Percentiles rank a stretch among this genome's conserved stretches.
Evolutionary conservation across 2,888 invertebrate genomes (phyloP).

Genomic region (Toxonevra muliebris): DNA sequence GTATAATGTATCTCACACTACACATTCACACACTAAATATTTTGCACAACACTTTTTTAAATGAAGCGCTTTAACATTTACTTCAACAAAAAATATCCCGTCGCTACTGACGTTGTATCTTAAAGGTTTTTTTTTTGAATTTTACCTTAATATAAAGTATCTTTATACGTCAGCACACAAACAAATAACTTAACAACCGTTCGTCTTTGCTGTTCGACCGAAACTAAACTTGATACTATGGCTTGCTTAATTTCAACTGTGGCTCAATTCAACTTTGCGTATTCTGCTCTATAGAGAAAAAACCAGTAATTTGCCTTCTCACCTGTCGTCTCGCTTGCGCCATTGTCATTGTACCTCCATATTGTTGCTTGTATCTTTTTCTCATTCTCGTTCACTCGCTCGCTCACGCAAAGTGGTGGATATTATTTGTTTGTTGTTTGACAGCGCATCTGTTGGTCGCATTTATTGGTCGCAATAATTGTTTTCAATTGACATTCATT

Average conservation of each 20-base stretch:
- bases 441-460: conserved; percentile 46
- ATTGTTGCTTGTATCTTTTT: conserved; percentile 28
- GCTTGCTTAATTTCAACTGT: neutral
- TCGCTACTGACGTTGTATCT: neutral
- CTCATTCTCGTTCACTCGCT: conserved; percentile 40
- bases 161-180: conserved; percentile 1
- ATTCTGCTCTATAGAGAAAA: too few relatives aligned
- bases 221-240: conserved; percentile 50
- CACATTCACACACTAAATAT: conserved; percentile 39
- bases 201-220: conserved; percentile 57
- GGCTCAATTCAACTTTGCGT: too few relatives aligned
- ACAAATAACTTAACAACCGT: conserved; percentile 43
- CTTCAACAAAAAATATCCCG: neutral
- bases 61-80: neutral
- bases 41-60: neutral
- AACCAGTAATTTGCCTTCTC: neutral
- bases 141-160: neutral
- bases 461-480: conserved; percentile 61
- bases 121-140: neutral
- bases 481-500: conserved; percentile 62
- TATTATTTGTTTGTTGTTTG: neutral
- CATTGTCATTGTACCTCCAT: neutral
- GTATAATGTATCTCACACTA: conserved; percentile 37
- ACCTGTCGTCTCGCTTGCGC: conserved; percentile 25
- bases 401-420: conserved; percentile 17